A percentile compares a stretch with the other conserved stretches of the same genome.
Conservation (phyloP, 1,140 invertebrate genomes). For the Drosophila melanica region DNA sequence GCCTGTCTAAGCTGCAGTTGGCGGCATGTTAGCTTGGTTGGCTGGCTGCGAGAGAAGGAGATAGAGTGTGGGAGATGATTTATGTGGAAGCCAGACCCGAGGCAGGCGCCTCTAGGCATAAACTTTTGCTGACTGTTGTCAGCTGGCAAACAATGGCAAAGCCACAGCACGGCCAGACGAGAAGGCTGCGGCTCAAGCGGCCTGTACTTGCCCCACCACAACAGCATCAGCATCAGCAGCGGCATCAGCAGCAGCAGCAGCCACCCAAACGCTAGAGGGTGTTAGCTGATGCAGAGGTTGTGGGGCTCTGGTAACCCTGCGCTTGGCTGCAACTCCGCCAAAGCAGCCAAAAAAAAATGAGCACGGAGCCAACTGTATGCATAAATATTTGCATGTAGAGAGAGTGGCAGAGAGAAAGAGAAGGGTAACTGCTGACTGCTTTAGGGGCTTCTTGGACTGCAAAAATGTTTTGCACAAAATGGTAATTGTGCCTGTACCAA, state of each 20-base stretch:
- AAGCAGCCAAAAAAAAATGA: constrained; percentile 65
- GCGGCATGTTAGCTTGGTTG: constrained; percentile 67
- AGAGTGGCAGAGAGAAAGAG: not conserved
- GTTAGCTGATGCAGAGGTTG: constrained; percentile 4
- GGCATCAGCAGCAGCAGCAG: constrained; percentile 8
- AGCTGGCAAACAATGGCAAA: constrained; percentile 80
- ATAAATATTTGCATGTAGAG: constrained; percentile 76
- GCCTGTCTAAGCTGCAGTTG: constrained; percentile 49
- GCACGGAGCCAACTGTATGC: constrained; percentile 79
- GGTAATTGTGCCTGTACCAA: too few species aligned
- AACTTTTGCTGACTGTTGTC: constrained; percentile 81
- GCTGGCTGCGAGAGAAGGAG: constrained; percentile 39
- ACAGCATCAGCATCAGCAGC: not conserved
- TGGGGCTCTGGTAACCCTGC: constrained; percentile 20
- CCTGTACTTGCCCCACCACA: constrained; percentile 40
- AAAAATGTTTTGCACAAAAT: too few species aligned
- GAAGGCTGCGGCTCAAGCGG: constrained; percentile 42
- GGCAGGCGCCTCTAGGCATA: constrained; percentile 63
- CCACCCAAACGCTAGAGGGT: constrained; percentile 1
- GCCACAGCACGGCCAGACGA: constrained; percentile 74
- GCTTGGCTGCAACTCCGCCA: constrained; percentile 48
- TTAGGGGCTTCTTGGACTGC: too few species aligned
- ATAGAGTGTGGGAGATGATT: constrained; percentile 51
- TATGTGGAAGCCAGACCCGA: constrained; percentile 57
- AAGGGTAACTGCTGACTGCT: constrained; percentile 1